phyloP scores from a whole-genome alignment of 2,797 vertebrate genomes.

The Urosaurus nigricauda region DNA sequence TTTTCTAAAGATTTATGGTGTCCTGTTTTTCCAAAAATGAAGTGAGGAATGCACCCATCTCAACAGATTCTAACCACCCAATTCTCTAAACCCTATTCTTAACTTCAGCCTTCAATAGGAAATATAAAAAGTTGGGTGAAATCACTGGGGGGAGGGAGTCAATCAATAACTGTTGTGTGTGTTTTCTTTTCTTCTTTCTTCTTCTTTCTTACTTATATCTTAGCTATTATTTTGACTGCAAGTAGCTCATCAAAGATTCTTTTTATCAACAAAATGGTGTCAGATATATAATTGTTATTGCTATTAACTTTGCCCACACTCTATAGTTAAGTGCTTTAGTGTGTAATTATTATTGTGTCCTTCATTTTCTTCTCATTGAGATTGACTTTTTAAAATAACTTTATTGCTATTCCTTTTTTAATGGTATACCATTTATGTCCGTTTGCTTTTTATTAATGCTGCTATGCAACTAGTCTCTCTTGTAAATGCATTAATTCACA shows the following conservation, averaged over 20 bases:
- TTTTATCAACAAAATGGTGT: neutral
- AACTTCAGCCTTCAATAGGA: too few species aligned
- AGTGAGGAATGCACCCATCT: too few species aligned
- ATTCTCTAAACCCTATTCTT: too few species aligned
- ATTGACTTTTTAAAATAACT: conserved; percentile 54
- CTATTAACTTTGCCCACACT: conserved; percentile 23
- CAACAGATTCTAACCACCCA: too few species aligned
- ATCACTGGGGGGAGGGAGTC: too few species aligned
- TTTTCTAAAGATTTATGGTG: too few species aligned
- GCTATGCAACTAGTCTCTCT: conserved; percentile 23
- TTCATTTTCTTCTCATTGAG: conserved; percentile 53
- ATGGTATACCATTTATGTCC: conserved; percentile 56
- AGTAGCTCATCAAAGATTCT: conserved; percentile 19
- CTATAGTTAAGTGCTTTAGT: conserved; percentile 11
- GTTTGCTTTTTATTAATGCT: conserved; percentile 51
- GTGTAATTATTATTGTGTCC: conserved; percentile 38
- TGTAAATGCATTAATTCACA: conserved; percentile 49
- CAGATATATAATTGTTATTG: conserved; percentile 16
- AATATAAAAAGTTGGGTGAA: too few species aligned
- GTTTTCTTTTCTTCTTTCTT: neutral
- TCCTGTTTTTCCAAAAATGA: too few species aligned
- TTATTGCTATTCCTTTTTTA: conserved; percentile 41
- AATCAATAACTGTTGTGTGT: neutral
- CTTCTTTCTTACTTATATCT: neutral
- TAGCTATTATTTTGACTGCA: conserved; percentile 3